Evolutionary conservation across 2,888 invertebrate species (phyloP).

Genomic region (Rhagophthalmus giganteus): DNA sequence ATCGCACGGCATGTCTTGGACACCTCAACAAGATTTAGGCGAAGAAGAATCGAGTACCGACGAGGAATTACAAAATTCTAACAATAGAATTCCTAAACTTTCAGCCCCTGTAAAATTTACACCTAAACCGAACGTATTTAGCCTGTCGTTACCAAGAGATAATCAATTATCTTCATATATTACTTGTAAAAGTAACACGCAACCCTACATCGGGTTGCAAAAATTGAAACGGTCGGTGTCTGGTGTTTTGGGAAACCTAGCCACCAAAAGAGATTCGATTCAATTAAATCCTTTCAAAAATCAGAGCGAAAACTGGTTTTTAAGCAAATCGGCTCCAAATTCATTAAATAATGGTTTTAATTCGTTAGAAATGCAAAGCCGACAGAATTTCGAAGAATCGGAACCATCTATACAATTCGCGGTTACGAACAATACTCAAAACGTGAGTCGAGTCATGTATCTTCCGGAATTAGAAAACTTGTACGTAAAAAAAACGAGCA

Average conservation of each 20-base stretch:
- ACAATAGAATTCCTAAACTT: slow-evolving; percentile 38
- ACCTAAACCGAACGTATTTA: slow-evolving; percentile 67
- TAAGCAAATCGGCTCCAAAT: slow-evolving; percentile 79
- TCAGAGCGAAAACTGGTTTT: slow-evolving; percentile 74
- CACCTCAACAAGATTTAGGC: slow-evolving; percentile 83
- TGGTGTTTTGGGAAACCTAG: slow-evolving; percentile 55
- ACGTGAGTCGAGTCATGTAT: slow-evolving; percentile 78
- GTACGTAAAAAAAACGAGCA: slow-evolving; percentile 25
- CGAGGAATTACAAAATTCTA: slow-evolving; percentile 42
- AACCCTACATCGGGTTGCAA: slow-evolving; percentile 54
- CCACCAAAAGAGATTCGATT: slow-evolving; percentile 38
- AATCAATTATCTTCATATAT: slow-evolving; percentile 55
- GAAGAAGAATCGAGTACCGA: slow-evolving; percentile 55
- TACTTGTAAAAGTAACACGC: slow-evolving; percentile 46
- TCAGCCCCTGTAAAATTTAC: slow-evolving; percentile 51
- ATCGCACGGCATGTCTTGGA: slow-evolving; percentile 63
- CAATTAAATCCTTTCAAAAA: slow-evolving; percentile 41
- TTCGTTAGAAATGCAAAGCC: slow-evolving; percentile 46
- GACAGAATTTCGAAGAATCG: slow-evolving; percentile 38
- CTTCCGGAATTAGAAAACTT: slow-evolving; percentile 58
- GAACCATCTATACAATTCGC: slow-evolving; percentile 38
- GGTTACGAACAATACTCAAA: slow-evolving; percentile 39
- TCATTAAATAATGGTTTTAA: slow-evolving; percentile 67
- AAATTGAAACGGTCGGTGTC: slow-evolving; percentile 73
- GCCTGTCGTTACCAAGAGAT: slow-evolving; percentile 75